Evolutionary conservation across 1,140 invertebrate species (phyloP), one percentile per base, ranked within the genome.

Genomic region (Grapholita molesta): DNA sequence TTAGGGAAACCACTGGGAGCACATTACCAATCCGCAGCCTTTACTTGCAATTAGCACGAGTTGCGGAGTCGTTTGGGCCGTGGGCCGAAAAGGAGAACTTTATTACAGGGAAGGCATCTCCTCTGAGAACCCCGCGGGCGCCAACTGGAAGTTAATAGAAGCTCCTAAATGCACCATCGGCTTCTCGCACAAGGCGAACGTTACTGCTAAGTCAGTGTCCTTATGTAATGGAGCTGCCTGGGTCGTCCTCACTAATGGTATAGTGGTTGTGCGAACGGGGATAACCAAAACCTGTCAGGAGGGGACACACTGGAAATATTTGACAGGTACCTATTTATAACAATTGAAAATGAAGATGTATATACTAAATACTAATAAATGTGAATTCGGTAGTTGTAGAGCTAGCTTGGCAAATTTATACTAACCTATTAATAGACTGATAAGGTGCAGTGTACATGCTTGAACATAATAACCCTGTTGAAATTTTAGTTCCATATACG

Each of bases 41-140:
- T 90, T 98, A 30, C 93, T 94, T 21, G 94, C 94, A 68, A 96
- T 97, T 64, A 96, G 95, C 28, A 94, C 94, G 7, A 92, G 91
- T 42, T 91, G 93, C 24, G 89, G 93, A 24, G 94, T 96, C 76
- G 94, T 98, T n/a, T 98, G 97, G 97, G 96, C 95, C 2, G 94
- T 97, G 25, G 96, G 96, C 0, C 94, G 94, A 75, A 97, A 97
- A 92, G 97, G 97, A 33, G 96, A 96, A 72, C 94, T 96, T 5
- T 98, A 96, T 85, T 96, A 94, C 90, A 92, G 96, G 73, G 94
- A 95, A 79, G 96, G 95, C 2, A 94, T 96, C 32, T 94, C 90
- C 12, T 76, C 89, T 48, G 91, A 94, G 21, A 95, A 95, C 84
- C 94, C 95, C 11, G 92, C 93, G 79, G 89, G 89, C 8, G 66